Evolutionary conservation across 30 jellyfish, hydroid and myxozoan species (phyloP), one percentile per base, ranked within the genome.

Genomic region (Hydra vulgaris): DNA sequence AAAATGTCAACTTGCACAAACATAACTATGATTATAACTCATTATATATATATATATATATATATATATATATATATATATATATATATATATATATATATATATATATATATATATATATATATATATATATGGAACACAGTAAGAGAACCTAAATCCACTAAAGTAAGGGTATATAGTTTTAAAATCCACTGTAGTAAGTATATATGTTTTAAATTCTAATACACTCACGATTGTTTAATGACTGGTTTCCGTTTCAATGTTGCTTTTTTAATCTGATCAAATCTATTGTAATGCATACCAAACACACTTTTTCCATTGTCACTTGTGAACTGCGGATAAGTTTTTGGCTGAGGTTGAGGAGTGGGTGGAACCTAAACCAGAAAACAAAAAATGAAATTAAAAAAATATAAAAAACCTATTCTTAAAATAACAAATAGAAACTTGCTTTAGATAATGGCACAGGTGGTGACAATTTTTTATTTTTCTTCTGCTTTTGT

Each of bases 281-380:
- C 97, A 72, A 91, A 91, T 70, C 82, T 91, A 18, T 90, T 85
- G 27, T 91, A 90, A 66, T 91, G 97, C 78, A 91, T 80, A 54
- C 81, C 83, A 18, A 91, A 85, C 23, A 80, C 79, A 20, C 86
- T 82, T 72, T 86, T 94, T 1, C 97, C 97, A 23, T 86, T 94
- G 77, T 91, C 97, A 18, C 76, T 82, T 73, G 54, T 56, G 80
- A 91, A 91, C 70, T 87, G 94, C 24, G 96, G 88, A 71, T 80
- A 87, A 18, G 97, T 91, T 82, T 91, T 91, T 56, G 78, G 53
- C 23, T 88, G 92, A 0, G 87, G 87, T 25, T 91, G 95, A 5
- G 91, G 80, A 61, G 75, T 69, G 27, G 96, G 84, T 67, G 79
- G 77, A 84, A 77, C 24, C 72, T 22, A 72, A 67, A 54, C 71